A percentile compares a stretch with the other conserved stretches of the same genome.
Conservation (phyloP, 1,140 invertebrate species). For the Meteorus sp. region DNA sequence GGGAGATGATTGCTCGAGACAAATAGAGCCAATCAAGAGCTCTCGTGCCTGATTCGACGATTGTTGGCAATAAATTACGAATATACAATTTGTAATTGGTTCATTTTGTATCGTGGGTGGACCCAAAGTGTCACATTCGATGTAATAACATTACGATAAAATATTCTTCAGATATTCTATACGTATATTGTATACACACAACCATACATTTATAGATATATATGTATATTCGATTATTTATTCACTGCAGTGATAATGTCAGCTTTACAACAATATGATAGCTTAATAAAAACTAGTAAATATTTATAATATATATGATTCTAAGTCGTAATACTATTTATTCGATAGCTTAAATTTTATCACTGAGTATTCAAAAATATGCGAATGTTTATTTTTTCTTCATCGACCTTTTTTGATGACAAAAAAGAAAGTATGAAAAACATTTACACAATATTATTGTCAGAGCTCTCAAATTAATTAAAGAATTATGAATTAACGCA, state of each 20-base stretch:
- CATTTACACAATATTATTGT: constrained; percentile 43
- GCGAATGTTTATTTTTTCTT: constrained; percentile 4
- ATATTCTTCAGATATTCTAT: too few relatives aligned
- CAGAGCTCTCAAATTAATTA: constrained; percentile 34
- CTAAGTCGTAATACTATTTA: constrained; percentile 1
- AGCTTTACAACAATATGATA: constrained; percentile 5
- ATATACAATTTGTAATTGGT: constrained; percentile 12
- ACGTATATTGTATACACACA: too few relatives aligned
- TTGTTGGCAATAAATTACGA: constrained; percentile 1
- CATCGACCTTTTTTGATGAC: constrained; percentile 28
- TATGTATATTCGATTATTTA: constrained; percentile 10
- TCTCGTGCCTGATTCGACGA: constrained; percentile 8
- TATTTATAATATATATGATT: constrained; percentile 1
- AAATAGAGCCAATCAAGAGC: constrained; percentile 11
- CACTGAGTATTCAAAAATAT: constrained; percentile 24
- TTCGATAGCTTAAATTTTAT: constrained; percentile 17
- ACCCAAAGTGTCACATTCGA: background rate
- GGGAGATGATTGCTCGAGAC: constrained; percentile 12
- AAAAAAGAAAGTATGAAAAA: constrained; percentile 35
- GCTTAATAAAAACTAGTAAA: constrained; percentile 17
- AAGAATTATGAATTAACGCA: constrained; percentile 23
- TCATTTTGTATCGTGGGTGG: background rate
- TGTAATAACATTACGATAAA: background rate
- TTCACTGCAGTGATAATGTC: constrained; percentile 3
- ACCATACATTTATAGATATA: background rate